phyloP scores from a whole-genome alignment of 2,113 vertebrate genomes.

The Nerophis ophidion region DNA sequence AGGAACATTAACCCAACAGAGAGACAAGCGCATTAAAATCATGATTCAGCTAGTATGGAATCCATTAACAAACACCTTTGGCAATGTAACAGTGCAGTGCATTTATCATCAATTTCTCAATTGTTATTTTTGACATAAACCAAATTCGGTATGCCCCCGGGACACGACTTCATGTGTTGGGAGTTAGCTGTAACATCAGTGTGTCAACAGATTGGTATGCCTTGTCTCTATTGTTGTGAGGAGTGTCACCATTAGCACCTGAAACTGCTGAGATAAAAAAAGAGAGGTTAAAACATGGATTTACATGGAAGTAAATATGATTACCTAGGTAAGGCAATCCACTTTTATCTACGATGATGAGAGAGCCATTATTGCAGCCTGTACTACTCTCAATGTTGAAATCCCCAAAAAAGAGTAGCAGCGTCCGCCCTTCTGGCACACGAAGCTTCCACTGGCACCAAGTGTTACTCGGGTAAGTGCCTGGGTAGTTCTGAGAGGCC shows the following conservation, averaged over 20 bases:
- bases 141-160: slow-evolving; percentile 26
- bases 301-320: not conserved
- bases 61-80: slow-evolving; percentile 30
- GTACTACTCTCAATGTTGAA: slow-evolving; percentile 77
- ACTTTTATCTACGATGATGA: slow-evolving; percentile 64
- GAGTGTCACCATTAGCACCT: not conserved
- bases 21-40: slow-evolving; percentile 5
- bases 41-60: slow-evolving; percentile 27
- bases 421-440: slow-evolving; percentile 55
- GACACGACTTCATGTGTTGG: slow-evolving; percentile 18
- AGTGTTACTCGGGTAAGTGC: slow-evolving; percentile 80
- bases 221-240: not conserved
- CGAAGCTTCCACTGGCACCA: slow-evolving; percentile 73
- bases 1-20: slow-evolving; percentile 11
- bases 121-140: slow-evolving; percentile 9
- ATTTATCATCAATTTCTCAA: slow-evolving; percentile 19
- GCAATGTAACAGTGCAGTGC: slow-evolving; percentile 7
- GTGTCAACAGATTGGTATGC: slow-evolving; percentile 35
- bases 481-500: slow-evolving; percentile 79
- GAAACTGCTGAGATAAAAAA: not conserved
- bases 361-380: slow-evolving; percentile 71
- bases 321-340: slow-evolving; percentile 66
- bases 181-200: slow-evolving; percentile 12
- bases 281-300: not conserved
- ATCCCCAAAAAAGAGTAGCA: slow-evolving; percentile 76